A percentile compares a stretch with the other conserved stretches of the same genome.
Conservation (phyloP, 1,140 invertebrate genomes). For the Drosophila watanabei region DNA sequence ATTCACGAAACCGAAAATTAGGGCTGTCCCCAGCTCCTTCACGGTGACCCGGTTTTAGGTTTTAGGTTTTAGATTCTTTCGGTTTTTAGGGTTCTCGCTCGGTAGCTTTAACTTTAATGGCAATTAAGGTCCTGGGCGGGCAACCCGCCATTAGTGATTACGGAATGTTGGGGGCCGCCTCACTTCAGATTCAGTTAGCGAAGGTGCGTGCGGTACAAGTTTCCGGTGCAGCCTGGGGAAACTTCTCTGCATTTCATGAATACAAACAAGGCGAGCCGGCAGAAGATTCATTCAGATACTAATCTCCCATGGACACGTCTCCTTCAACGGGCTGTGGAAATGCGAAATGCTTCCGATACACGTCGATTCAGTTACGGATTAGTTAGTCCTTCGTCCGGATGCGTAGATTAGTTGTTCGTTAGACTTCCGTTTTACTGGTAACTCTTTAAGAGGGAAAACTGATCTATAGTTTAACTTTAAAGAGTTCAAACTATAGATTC, state of each 20-base stretch:
- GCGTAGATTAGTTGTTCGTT: conserved; percentile 18
- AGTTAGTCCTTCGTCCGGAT: background rate
- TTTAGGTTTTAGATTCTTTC: conserved; percentile 11
- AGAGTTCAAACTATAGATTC: background rate
- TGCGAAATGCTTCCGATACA: conserved; percentile 28
- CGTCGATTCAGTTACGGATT: conserved; percentile 36
- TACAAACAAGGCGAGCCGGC: conserved; percentile 28
- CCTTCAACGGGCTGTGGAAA: conserved; percentile 20
- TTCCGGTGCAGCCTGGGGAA: conserved; percentile 33
- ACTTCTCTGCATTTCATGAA: conserved; percentile 43
- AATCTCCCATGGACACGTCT: conserved; percentile 25
- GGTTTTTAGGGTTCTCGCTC: conserved; percentile 2
- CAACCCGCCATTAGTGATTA: conserved; percentile 42
- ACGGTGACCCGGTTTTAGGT: conserved; percentile 35
- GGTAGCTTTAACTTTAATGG: conserved; percentile 40
- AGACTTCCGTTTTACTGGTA: background rate
- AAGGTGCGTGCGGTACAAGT: conserved; percentile 37
- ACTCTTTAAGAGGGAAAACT: background rate
- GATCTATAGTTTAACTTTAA: background rate
- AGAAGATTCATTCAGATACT: conserved; percentile 29
- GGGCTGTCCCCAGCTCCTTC: conserved; percentile 36
- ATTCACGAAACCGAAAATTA: conserved; percentile 48
- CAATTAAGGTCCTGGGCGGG: conserved; percentile 31
- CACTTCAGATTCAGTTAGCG: conserved; percentile 43
- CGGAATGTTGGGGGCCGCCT: conserved; percentile 19